Evolutionary conservation across 2,888 invertebrate genomes (phyloP).

Genomic region (Eupeodes latifasciatus): DNA sequence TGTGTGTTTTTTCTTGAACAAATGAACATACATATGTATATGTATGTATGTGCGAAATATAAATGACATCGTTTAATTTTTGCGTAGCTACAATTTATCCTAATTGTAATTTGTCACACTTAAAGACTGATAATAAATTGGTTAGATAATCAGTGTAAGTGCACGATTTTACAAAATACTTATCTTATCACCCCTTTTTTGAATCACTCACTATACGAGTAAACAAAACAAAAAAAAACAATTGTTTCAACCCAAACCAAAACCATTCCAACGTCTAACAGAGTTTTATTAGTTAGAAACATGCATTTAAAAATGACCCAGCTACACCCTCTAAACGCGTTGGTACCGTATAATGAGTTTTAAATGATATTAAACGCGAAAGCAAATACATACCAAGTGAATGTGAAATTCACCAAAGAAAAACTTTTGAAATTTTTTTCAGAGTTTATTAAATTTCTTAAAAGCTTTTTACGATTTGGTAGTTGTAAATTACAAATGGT

Average conservation of each 20-base stretch:
- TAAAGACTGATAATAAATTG: slow-evolving; percentile 54
- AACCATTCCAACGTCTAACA: background rate
- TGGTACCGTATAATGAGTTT: background rate
- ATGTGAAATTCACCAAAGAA: slow-evolving; percentile 20
- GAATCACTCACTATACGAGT: background rate
- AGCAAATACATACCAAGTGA: background rate
- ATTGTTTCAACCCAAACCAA: background rate
- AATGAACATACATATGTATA: too few species aligned
- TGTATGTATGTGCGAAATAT: slow-evolving; percentile 7
- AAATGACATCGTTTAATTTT: slow-evolving; percentile 14
- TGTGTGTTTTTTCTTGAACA: too few species aligned
- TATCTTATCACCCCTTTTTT: background rate
- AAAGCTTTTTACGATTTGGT: too few species aligned
- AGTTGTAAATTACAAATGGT: too few species aligned
- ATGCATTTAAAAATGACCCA: slow-evolving; percentile 20
- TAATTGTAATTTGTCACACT: slow-evolving; percentile 33
- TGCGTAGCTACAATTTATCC: background rate
- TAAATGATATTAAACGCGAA: slow-evolving; percentile 7
- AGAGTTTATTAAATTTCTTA: too few species aligned
- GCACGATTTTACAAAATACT: slow-evolving; percentile 36
- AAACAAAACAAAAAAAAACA: too few species aligned
- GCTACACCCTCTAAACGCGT: background rate
- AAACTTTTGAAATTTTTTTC: too few species aligned
- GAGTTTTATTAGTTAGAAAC: slow-evolving; percentile 12
- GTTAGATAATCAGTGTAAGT: slow-evolving; percentile 51